phyloP scores from a whole-genome alignment of 2,888 invertebrate genomes.

The Altica lythri region DNA sequence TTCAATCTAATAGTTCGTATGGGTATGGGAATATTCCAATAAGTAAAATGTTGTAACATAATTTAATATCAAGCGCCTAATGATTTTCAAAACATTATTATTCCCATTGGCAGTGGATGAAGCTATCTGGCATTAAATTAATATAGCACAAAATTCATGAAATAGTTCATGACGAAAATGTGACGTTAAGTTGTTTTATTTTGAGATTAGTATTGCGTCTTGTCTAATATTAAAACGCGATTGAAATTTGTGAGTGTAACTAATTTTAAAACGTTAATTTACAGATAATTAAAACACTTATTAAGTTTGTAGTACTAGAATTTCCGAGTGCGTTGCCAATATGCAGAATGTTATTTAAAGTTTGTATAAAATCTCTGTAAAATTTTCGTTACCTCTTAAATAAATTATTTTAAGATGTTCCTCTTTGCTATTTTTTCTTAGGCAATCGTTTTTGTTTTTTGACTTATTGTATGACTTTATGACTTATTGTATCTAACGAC shows the following conservation, averaged over 20 bases:
- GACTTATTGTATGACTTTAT: no score
- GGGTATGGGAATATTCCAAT: no score
- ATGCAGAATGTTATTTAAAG: slow-evolving; percentile 11
- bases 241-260: slow-evolving; percentile 14
- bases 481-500: no score
- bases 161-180: slow-evolving; percentile 15
- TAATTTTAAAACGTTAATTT: slow-evolving; percentile 25
- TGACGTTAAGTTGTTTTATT: slow-evolving; percentile 19
- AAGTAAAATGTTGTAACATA: no score
- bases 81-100: slow-evolving; percentile 3
- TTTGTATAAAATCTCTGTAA: no score
- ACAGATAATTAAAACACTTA: slow-evolving; percentile 21
- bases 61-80: no score
- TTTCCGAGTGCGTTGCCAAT: background rate
- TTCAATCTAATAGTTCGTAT: no score
- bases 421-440: no score
- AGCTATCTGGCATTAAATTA: slow-evolving; percentile 7
- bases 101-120: background rate
- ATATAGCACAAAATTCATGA: slow-evolving; percentile 8
- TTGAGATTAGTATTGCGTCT: slow-evolving; percentile 22
- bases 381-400: no score
- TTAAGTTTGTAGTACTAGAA: slow-evolving; percentile 5
- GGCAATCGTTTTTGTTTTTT: no score
- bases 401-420: no score
- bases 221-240: slow-evolving; percentile 25